phyloP scores from a whole-genome alignment of 2,888 invertebrate genomes.

The Toxonevra muliebris region DNA sequence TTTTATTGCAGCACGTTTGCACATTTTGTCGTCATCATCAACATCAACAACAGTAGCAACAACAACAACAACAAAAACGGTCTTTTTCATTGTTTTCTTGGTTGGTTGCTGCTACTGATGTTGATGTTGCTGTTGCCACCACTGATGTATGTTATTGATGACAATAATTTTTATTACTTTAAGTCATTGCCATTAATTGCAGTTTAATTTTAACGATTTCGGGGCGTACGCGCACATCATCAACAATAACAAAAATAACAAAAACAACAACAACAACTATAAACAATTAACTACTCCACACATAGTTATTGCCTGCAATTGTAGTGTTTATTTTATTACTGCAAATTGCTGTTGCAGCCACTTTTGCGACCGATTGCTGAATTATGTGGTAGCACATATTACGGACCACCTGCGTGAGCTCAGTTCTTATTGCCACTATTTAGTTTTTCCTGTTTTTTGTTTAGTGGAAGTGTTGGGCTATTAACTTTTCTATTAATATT shows the following conservation, averaged over 20 bases:
- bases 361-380: neutral
- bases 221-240: neutral
- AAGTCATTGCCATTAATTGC: neutral
- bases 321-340: neutral
- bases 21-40: slow-evolving; percentile 5
- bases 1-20: slow-evolving; percentile 4
- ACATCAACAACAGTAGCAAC: neutral
- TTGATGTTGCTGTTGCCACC: slow-evolving; percentile 14
- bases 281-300: no score
- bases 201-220: slow-evolving; percentile 22
- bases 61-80: neutral
- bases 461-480: no score
- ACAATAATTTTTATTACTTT: neutral
- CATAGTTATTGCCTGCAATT: neutral
- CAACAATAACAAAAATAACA: no score
- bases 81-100: slow-evolving; percentile 2
- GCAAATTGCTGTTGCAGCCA: neutral
- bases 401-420: neutral
- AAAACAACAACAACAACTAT: no score
- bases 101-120: neutral
- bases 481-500: no score
- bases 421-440: no score
- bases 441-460: no score
- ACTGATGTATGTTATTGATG: slow-evolving; percentile 6
- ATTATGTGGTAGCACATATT: neutral